phyloP scores from a whole-genome alignment of 2,888 invertebrate genomes.

The Glyphotaelius pellucidus region DNA sequence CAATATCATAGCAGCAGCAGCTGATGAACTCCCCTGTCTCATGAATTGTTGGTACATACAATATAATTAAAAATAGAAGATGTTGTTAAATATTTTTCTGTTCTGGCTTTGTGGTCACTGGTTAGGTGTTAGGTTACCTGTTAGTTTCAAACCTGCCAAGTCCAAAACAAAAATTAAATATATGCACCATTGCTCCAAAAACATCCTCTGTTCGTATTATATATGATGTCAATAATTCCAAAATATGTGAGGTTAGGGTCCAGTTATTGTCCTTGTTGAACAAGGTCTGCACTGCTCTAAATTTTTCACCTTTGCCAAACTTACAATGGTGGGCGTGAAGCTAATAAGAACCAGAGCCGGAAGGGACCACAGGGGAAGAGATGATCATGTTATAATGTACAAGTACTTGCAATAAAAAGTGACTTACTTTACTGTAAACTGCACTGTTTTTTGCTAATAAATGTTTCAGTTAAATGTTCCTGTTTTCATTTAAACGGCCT shows the following conservation, averaged over 20 bases:
- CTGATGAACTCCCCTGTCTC: not conserved
- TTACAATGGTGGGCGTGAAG: not conserved
- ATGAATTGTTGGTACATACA: not conserved
- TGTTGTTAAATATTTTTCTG: not conserved
- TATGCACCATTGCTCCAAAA: not conserved
- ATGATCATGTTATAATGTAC: not conserved
- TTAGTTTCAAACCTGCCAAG: not conserved
- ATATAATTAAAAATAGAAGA: not conserved
- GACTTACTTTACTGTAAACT: constrained; percentile 12
- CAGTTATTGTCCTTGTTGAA: not conserved
- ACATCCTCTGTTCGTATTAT: not conserved
- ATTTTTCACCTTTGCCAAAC: not conserved
- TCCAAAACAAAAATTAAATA: not conserved
- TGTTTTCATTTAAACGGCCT: not conserved
- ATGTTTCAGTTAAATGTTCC: not conserved
- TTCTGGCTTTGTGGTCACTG: not conserved
- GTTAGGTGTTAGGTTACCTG: not conserved
- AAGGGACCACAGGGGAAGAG: not conserved
- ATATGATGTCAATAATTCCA: no score
- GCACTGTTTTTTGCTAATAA: not conserved
- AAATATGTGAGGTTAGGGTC: not conserved
- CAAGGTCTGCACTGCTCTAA: not conserved
- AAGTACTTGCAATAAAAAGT: constrained; percentile 8
- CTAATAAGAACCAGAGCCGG: not conserved
- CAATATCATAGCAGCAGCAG: not conserved